Evolutionary conservation across 2,797 vertebrate species (phyloP).

Genomic region (Manis crassicaudata): DNA sequence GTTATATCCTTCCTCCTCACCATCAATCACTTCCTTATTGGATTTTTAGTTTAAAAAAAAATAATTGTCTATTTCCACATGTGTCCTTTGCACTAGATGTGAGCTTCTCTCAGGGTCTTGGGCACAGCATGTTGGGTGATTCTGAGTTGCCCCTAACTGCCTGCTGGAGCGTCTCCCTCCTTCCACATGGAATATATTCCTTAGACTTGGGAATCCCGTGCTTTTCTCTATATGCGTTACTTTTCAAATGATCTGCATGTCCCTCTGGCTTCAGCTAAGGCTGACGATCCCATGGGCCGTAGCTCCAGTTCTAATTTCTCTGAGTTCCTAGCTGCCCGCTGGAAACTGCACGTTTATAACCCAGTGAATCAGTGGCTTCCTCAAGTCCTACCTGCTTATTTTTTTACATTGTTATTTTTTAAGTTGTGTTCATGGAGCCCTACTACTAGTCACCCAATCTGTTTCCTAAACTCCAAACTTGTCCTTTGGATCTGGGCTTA

Average conservation of each 20-base stretch:
- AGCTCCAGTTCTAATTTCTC: neutral
- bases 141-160: too few species aligned
- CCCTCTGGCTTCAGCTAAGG: neutral
- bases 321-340: fast-evolving
- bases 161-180: neutral
- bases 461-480: neutral
- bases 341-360: neutral
- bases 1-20: neutral
- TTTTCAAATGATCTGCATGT: neutral
- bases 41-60: neutral
- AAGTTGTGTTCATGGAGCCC: neutral
- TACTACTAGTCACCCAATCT: too few species aligned
- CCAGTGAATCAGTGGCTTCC: too few species aligned
- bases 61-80: neutral
- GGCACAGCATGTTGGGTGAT: neutral
- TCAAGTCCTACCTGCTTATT: neutral
- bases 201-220: neutral
- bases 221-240: neutral
- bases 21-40: neutral
- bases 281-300: neutral
- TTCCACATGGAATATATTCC: neutral
- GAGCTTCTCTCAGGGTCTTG: too few species aligned
- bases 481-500: neutral
- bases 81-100: neutral
- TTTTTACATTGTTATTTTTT: neutral